A percentile compares a stretch with the other conserved stretches of the same genome.
These are phyloP conservation scores for Echinarachnius parma DNA, from an alignment of 53 echinoderm and acorn worm genomes.

Conservation along the genomic window DNA sequence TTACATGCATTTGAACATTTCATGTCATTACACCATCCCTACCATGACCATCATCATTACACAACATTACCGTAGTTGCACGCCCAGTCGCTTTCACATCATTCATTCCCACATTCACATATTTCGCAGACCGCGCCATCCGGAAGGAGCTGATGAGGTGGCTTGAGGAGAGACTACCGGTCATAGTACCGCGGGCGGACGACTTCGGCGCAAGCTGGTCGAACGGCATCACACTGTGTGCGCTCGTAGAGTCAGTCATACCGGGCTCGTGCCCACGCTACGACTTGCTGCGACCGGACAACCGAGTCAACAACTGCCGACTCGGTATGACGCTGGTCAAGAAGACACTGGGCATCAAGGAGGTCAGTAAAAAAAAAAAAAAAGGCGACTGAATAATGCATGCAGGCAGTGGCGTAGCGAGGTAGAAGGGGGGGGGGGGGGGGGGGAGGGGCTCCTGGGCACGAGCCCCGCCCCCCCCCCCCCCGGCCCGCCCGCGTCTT, in stretches of 20 bases:
- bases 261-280: constrained; percentile 80
- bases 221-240: constrained; percentile 63
- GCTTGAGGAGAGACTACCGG: constrained; percentile 39
- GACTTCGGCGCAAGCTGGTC: constrained; percentile 73
- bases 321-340: constrained; percentile 78
- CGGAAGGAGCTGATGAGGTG: constrained; percentile 57
- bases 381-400: too few species aligned
- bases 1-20: too few species aligned
- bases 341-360: constrained; percentile 64
- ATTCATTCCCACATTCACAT: constrained; percentile 8
- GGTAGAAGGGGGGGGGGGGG: too few species aligned
- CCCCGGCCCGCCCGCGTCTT: too few species aligned
- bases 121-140: constrained; percentile 52
- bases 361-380: too few species aligned
- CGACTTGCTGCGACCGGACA: constrained; percentile 67
- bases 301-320: constrained; percentile 84
- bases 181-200: constrained; percentile 26
- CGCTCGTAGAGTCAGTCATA: constrained; percentile 66
- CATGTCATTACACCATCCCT: too few species aligned
- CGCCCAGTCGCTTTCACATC: not conserved
- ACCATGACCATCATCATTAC: too few species aligned
- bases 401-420: too few species aligned
- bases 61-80: too few species aligned
- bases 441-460: too few species aligned
- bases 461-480: too few species aligned